Evolutionary conservation across 2,797 vertebrate genomes (phyloP), one percentile per base, ranked within the genome.

Genomic region (Cyclopterus lumpus): DNA sequence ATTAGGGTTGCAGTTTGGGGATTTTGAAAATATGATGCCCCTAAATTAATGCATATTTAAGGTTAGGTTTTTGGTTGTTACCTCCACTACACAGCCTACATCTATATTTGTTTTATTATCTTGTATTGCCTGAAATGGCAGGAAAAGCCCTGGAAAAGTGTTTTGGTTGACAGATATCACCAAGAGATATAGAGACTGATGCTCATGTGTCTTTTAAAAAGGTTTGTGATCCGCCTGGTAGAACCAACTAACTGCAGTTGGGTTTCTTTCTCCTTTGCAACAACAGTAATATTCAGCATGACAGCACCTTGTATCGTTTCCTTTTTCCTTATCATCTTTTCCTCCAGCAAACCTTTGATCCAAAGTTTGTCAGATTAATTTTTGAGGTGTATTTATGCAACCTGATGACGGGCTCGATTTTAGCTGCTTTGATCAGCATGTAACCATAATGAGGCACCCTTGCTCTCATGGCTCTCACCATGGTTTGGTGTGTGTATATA

Each of bases 401-500:
- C 71, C 58, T 57, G 77, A 79, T 72, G 71, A 58, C 42, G 32
- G 87, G 54, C 53, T 57, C 5, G 0, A 61, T n/a, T 77, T 63
- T 54, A 22, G 55, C 69, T 18, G 42, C 66, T 89, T 83, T 83
- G 71, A 83, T 83, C 73, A 79, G 22, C 4, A 58, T 36, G 66
- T 22, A 44, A 71, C 66, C 72, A 61, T 83, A 73, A 79, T 46
- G 51, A 71, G 61, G 18, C 59, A 15, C 26, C 18, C 5, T 32
- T 16, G 67, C 70, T 66, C 46, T 67, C 30, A 51, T 30, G 48
- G 44, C 18, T 46, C 44, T 46, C 44, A 46, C 44, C 18, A 46
- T 42, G 59, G 57, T 67, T 46, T 44, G 34, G 58, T 42, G 9
- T n/a, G 48, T 38, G 11, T 38, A 38, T 38, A 38, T 38, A 38